Percentiles rank a stretch among this genome's conserved stretches.
These are phyloP conservation scores for Sinocyclocheilus anshuiensis DNA, from an alignment of 2,113 vertebrate genomes.

Conservation along the genomic window DNA sequence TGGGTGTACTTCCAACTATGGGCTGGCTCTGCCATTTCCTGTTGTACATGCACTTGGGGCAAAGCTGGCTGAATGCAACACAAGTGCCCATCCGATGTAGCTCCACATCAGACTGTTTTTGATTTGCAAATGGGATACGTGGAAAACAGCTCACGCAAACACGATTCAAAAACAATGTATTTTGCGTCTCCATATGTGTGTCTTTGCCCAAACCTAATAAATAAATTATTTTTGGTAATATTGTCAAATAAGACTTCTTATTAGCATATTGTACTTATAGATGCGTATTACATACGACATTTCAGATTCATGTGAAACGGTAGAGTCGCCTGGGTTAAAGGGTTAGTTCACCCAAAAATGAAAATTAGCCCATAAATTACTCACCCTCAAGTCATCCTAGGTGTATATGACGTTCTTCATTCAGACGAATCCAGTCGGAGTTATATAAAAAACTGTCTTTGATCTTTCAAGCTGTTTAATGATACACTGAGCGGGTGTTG, in stretches of 20 bases:
- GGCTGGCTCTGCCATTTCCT: slow-evolving; percentile 5
- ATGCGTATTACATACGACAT: neutral
- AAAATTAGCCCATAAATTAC: no score
- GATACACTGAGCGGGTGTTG: no score
- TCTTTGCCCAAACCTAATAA: neutral
- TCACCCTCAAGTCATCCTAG: no score
- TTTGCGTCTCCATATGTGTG: neutral
- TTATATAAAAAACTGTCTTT: no score
- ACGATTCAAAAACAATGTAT: neutral
- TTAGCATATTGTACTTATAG: neutral
- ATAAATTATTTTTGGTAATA: neutral
- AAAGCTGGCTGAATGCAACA: neutral
- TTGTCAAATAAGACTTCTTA: neutral
- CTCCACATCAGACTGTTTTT: neutral
- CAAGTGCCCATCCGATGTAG: neutral
- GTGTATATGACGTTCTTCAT: no score
- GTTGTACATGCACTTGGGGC: neutral
- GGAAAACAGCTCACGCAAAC: neutral
- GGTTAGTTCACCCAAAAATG: neutral
- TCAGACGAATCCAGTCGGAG: no score
- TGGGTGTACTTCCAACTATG: neutral
- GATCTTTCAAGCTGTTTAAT: no score
- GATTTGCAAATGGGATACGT: neutral
- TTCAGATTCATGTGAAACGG: neutral
- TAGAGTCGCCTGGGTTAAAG: neutral